Conservation (phyloP, 2,888 invertebrate species). For the Troides helena region DNA sequence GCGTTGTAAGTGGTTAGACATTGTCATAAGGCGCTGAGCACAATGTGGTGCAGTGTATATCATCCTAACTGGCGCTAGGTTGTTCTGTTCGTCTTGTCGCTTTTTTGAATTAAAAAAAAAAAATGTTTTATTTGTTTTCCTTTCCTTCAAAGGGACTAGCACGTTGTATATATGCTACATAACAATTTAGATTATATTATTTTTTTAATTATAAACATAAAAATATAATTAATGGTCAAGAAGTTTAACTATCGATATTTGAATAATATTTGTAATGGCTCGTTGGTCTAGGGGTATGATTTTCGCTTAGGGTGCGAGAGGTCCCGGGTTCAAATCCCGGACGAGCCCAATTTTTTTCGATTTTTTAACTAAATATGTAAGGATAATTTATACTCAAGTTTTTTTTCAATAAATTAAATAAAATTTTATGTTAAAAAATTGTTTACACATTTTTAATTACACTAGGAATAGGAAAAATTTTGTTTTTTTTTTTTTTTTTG, state of each 20-base stretch:
- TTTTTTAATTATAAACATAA: no score
- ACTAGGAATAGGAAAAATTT: no score
- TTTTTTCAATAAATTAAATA: background rate
- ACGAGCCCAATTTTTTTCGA: constrained; percentile 65
- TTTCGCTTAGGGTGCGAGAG: constrained; percentile 81
- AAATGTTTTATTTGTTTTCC: background rate
- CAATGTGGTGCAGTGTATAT: no score
- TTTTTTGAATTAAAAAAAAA: background rate
- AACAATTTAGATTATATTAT: background rate
- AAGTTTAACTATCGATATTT: constrained; percentile 5
- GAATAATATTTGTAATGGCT: constrained; percentile 46
- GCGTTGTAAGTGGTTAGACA: no score
- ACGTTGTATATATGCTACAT: background rate
- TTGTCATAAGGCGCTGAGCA: no score
- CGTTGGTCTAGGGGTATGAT: constrained; percentile 82
- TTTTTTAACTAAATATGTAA: background rate
- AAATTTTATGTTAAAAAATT: no score
- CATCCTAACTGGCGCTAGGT: no score
- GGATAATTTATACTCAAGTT: background rate
- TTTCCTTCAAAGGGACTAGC: no score
- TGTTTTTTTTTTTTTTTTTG: no score
- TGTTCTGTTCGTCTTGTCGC: no score
- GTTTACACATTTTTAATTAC: no score
- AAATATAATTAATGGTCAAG: background rate
- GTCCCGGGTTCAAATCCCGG: constrained; percentile 82